Percentiles rank a stretch among this genome's conserved stretches.
Evolutionary conservation across 1,140 invertebrate species (phyloP).

Genomic region (Ostrea denselamellosa): DNA sequence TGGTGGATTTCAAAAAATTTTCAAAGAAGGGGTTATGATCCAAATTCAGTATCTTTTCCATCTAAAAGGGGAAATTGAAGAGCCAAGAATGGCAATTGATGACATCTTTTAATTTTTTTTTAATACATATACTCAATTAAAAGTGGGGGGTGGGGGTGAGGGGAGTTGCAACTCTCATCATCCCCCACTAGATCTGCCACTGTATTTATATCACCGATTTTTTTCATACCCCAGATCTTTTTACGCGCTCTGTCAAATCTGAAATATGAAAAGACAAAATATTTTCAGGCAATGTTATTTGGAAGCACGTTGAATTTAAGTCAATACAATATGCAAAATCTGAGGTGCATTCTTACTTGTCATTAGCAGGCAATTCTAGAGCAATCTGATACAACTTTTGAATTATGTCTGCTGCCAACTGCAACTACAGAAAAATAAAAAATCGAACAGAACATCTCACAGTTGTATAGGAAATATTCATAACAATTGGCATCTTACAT

Average conservation of each 20-base stretch:
- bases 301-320: not conserved
- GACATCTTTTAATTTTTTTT: no score
- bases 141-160: no score
- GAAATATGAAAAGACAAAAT: slow-evolving; percentile 62
- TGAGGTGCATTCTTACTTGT: slow-evolving; percentile 47
- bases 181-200: no score
- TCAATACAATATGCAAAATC: not conserved
- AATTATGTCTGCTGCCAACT: slow-evolving; percentile 98
- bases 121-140: no score
- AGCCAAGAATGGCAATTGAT: no score
- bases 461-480: no score
- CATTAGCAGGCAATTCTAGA: slow-evolving; percentile 88
- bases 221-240: slow-evolving; percentile 91
- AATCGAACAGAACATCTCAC: no score
- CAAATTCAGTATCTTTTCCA: no score
- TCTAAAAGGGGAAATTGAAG: no score
- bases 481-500: no score
- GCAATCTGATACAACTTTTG: slow-evolving; percentile 97
- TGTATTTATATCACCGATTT: not conserved
- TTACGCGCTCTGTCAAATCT: slow-evolving; percentile 93
- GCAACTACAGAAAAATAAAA: slow-evolving; percentile 82
- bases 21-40: no score
- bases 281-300: slow-evolving; percentile 37
- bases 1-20: slow-evolving; percentile 11
- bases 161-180: no score